A percentile compares a stretch with the other conserved stretches of the same genome.
These are phyloP conservation scores for Drosophila grimshawi DNA, from an alignment of 1,140 invertebrate genomes.

Conservation along the genomic window DNA sequence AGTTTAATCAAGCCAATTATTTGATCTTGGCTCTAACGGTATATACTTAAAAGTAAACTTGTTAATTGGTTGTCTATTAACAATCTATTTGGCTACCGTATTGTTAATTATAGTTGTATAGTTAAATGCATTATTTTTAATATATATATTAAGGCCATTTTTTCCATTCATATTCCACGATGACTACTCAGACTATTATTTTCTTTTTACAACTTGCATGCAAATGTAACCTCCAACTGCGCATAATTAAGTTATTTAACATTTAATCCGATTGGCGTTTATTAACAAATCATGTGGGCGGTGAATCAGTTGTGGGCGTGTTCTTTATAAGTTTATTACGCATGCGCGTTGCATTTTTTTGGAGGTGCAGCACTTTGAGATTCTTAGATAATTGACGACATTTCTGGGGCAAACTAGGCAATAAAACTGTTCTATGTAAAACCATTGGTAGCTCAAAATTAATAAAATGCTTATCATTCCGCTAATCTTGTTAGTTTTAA, in stretches of 20 bases:
- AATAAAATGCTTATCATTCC: neutral
- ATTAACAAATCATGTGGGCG: constrained; percentile 32
- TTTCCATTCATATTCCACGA: constrained; percentile 1
- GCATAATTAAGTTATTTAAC: constrained; percentile 71
- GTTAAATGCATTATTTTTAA: constrained; percentile 36
- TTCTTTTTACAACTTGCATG: constrained; percentile 39
- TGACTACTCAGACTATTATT: constrained; percentile 1
- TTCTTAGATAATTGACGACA: constrained; percentile 56
- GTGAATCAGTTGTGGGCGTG: constrained; percentile 9
- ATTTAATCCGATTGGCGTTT: constrained; percentile 47
- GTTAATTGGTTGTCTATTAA: constrained; percentile 33
- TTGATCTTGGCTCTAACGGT: constrained; percentile 27
- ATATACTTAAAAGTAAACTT: constrained; percentile 32
- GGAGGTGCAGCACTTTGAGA: constrained; percentile 51
- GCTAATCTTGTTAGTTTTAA: neutral
- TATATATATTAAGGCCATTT: constrained; percentile 12
- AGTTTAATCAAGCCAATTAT: constrained; percentile 64
- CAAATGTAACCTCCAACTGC: constrained; percentile 44
- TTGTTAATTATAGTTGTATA: neutral
- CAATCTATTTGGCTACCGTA: constrained; percentile 11
- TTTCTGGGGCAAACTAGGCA: constrained; percentile 49
- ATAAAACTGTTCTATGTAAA: constrained; percentile 7
- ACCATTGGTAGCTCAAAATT: neutral
- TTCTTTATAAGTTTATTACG: constrained; percentile 28
- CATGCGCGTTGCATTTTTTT: constrained; percentile 21